Base-by-base conservation (phyloP, 2,113 vertebrate species). In the Syngnathoides biaculeatus region DNA sequence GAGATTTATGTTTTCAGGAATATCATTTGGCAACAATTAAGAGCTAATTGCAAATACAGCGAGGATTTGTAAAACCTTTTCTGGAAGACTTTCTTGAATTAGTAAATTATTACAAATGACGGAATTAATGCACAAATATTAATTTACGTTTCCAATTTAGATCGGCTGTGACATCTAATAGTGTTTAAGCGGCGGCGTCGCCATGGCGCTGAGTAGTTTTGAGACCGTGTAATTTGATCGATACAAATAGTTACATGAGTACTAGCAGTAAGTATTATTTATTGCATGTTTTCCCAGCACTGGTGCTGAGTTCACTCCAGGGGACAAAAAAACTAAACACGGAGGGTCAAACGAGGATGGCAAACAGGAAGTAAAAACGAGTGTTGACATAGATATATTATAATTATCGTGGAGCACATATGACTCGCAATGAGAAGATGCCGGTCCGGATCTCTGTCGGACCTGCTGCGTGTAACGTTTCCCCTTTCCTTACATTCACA, bases 151-250 rank as follows among this genome's bases (percentile, higher is more conserved):
- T 38, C 40, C 12, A 68, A 12, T 20, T 62, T 35, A 8, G 26
- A 30, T 7, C 43, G n/a, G 38, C 3, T 30, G 57, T 12, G 6
- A 2, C 52, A n/a, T 12, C 8, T 47, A 22, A 39, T 42, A 24
- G 3, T 14, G 43, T 52, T 67, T 10, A 62, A 2, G 8, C 12
- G 13, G 9, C 43, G 30, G n/a, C 45, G 39, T 61, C 27, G 47
- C 45, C 50, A n/a, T 61, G 20, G 39, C 56, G 10, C n/a, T 39
- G 42, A n/a, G 4, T n/a, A 24, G 45, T 68, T 72, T 61, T 50
- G 22, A 12, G 40, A 15, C 14, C 14, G 8, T 13, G 27, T 40
- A 57, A 67, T 57, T n/a, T 39, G 11, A 50, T 39, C n/a, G 52
- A 57, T 27, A 10, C 27, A 35, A 62, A 45, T 20, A 63, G 43